phyloP scores from a whole-genome alignment of 35 echinoderm and acorn worm species.

The Nesometra sesokonis region DNA sequence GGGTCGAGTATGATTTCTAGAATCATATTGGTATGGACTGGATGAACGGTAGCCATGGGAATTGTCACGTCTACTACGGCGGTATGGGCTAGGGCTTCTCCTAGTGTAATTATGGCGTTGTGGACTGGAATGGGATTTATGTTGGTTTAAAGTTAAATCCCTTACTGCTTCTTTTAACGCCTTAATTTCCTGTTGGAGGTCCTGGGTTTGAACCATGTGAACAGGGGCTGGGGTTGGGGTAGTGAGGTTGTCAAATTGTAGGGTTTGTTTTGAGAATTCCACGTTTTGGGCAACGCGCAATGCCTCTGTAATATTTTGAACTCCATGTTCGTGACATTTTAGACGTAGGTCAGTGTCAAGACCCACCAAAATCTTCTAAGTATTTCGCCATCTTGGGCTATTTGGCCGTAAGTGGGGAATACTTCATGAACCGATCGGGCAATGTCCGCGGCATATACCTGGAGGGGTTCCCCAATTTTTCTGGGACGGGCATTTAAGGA shows the following conservation, averaged over 20 bases:
- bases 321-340: slow-evolving; percentile 54
- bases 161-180: neutral
- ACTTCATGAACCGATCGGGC: neutral
- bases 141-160: neutral
- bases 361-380: slow-evolving; percentile 28
- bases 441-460: slow-evolving; percentile 29
- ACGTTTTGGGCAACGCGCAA: slow-evolving; percentile 15
- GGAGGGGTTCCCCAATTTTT: neutral
- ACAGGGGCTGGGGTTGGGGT: neutral
- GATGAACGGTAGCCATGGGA: neutral
- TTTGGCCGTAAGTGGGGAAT: slow-evolving; percentile 15
- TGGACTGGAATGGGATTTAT: no score
- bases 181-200: neutral
- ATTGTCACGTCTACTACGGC: neutral
- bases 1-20: neutral
- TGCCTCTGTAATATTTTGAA: no score
- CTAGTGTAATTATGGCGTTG: no score
- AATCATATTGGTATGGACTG: neutral
- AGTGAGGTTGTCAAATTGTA: neutral
- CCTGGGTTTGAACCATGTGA: neutral
- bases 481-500: slow-evolving; percentile 27
- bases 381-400: slow-evolving; percentile 3
- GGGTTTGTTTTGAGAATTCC: neutral
- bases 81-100: neutral
- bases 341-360: neutral